Evolutionary conservation across 2,888 invertebrate genomes (phyloP).

Genomic region (Drosophila cognata): DNA sequence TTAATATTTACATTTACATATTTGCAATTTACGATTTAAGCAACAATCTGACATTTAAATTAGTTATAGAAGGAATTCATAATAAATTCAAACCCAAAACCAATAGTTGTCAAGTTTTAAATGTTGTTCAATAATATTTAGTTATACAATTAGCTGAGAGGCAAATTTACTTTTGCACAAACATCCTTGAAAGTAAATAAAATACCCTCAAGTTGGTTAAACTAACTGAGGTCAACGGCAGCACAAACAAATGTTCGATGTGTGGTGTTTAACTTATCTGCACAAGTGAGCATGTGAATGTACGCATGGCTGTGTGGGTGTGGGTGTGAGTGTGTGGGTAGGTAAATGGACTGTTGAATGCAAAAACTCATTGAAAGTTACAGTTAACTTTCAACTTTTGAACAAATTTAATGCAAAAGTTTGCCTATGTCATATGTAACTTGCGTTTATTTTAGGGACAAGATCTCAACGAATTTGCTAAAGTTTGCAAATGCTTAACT

Average conservation of each 20-base stretch:
- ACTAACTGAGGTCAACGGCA: constrained; percentile 50
- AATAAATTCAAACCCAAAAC: not conserved
- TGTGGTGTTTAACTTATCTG: constrained; percentile 52
- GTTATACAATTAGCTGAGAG: not conserved
- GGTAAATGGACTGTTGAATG: constrained; percentile 65
- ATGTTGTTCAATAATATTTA: constrained; percentile 6
- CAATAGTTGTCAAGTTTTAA: not conserved
- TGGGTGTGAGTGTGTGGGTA: constrained; percentile 28
- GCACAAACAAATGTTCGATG: constrained; percentile 32
- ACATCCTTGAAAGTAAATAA: constrained; percentile 22
- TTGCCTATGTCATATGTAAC: constrained; percentile 54
- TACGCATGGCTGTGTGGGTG: constrained; percentile 16
- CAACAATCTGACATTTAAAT: not conserved
- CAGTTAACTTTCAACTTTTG: constrained; percentile 60
- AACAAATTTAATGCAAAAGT: constrained; percentile 62
- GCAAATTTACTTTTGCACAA: constrained; percentile 1
- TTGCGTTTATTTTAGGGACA: constrained; percentile 37
- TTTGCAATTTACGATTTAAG: not conserved
- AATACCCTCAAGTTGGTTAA: constrained; percentile 24
- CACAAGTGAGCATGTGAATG: constrained; percentile 8
- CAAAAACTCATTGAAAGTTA: constrained; percentile 70
- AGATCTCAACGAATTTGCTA: constrained; percentile 36
- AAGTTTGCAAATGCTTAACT: constrained; percentile 45
- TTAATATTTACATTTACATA: too few relatives aligned
- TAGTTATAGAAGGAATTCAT: not conserved